Evolutionary conservation across 2,888 invertebrate species (phyloP), one percentile per base, ranked within the genome.

Genomic region (Falcaria lacertinaria): DNA sequence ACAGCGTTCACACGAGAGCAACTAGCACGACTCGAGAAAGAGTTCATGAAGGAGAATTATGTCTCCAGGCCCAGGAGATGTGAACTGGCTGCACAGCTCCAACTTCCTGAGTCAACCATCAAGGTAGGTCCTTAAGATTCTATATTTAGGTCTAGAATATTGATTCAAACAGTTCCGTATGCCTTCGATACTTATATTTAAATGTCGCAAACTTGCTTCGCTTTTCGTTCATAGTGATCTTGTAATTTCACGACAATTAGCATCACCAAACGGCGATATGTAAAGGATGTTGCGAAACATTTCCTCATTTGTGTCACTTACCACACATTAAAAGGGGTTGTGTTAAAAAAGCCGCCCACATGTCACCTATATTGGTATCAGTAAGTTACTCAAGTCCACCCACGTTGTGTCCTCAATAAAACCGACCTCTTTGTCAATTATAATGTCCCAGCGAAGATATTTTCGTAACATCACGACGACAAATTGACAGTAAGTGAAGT

Each of bases 1-100:
- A 99, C 99, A 0, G 99, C 99, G 0, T 99, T 99, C 83, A 97
- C 98, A 0, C 90, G 98, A 8, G 99, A 99, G 73, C 99, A 99
- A 77, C 85, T 99, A 34, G 93, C 92, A 0, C 91, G 97, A 11
- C 86, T 99, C 42, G 99, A 99, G 85, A 97, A 97, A 66, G 99
- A 99, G 80, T 99, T 99, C 76, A 93, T 94, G 83, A 95, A 96
- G 64, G 99, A 99, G 82, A 99, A 98, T 81, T 99, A 99, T 82
- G 98, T 99, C 0, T 98, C 98, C 0, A 89, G 99, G 42, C 99
- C 99, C 0, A 91, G 97, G 45, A 90, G 99, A 51, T 98, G 98
- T 74, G 99, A 99, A 79, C 87, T 99, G 33, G 99, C 99, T 0
- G 93, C 96, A 0, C 95, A 97, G 65, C 90, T 99, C 13, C 95